Evolutionary conservation across 2,113 vertebrate genomes (phyloP), one percentile per base, ranked within the genome.

Genomic region (Himantopus leucocephalus): DNA sequence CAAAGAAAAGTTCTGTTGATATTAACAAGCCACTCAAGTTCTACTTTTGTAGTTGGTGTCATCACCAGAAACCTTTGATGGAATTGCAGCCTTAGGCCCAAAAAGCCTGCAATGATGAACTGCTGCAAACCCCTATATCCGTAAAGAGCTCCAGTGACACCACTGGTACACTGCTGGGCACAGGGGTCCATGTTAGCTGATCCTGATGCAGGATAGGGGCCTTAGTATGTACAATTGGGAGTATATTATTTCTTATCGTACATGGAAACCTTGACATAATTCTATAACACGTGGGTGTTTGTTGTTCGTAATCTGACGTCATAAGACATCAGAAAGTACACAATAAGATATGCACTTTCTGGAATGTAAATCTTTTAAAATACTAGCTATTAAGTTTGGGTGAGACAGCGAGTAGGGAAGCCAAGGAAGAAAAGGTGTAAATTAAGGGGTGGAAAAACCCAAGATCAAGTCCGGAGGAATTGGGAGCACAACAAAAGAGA

Each of bases 1-100:
- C 97, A 96, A 96, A 92, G 68, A 96, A 97, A 97, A 97, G 96
- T 96, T 97, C 98, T 97, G 97, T 91, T 96, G 97, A 97, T 96
- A 93, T 88, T 73, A 95, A 85, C 90, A 91, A 93, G 96, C 94
- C 80, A 95, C 85, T 93, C 88, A 82, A 92, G 93, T 68, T 85
- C 78, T 68, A 67, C 94, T 96, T 71, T 95, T 29, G 91, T 17
- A 60, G 92, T 96, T 85, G 93, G 88, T 32, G 55, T 63, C 94
- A 97, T 93, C 97, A 97, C 85, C 95, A 97, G 96, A 96, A 97
- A 60, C 96, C 94, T 97, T 79, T 76, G 93, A 58, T 96, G 95
- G 95, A 98, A 97, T 95, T 92, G 96, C 94, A 96, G 91, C 95
- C 96, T 97, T 97, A 89, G 80, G 88, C 95, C 88, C 94, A 88